Evolutionary conservation across 2,888 invertebrate genomes (phyloP).

Genomic region (Torymus aiolomorphi): DNA sequence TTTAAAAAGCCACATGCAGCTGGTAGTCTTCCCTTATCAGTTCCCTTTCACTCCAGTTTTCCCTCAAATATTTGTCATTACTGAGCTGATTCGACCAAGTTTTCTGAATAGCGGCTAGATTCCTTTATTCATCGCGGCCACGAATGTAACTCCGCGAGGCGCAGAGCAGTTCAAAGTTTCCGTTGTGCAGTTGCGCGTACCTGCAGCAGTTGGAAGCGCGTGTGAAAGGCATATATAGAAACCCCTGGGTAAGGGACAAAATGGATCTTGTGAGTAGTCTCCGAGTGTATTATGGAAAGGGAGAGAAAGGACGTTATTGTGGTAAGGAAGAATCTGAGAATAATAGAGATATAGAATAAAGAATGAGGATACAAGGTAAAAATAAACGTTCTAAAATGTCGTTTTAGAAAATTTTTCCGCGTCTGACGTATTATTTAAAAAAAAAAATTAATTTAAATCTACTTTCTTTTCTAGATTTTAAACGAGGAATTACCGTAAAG

Average conservation of each 20-base stretch:
- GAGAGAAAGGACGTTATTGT: too few species aligned
- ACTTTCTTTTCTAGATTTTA: too few species aligned
- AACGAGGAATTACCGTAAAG: too few species aligned
- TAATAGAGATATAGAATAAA: not conserved
- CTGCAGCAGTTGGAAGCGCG: not conserved
- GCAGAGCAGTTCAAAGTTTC: constrained; percentile 4
- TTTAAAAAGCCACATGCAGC: too few species aligned
- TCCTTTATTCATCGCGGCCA: constrained; percentile 20
- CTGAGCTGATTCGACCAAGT: constrained; percentile 16
- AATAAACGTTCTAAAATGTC: too few species aligned
- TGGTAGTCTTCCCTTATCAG: not conserved
- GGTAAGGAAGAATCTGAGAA: not conserved
- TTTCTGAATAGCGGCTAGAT: constrained; percentile 25
- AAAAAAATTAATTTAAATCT: too few species aligned
- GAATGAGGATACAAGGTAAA: too few species aligned
- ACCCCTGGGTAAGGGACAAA: not conserved
- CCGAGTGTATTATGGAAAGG: not conserved
- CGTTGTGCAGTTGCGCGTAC: constrained; percentile 7
- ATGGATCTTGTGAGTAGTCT: not conserved
- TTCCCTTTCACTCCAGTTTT: too few species aligned
- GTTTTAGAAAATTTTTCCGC: too few species aligned
- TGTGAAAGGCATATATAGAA: not conserved
- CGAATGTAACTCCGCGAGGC: not conserved
- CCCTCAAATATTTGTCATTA: constrained; percentile 18
- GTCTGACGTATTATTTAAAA: too few species aligned